Evolutionary conservation across 2,113 vertebrate genomes (phyloP), one percentile per base, ranked within the genome.

Genomic region (Tyto alba): DNA sequence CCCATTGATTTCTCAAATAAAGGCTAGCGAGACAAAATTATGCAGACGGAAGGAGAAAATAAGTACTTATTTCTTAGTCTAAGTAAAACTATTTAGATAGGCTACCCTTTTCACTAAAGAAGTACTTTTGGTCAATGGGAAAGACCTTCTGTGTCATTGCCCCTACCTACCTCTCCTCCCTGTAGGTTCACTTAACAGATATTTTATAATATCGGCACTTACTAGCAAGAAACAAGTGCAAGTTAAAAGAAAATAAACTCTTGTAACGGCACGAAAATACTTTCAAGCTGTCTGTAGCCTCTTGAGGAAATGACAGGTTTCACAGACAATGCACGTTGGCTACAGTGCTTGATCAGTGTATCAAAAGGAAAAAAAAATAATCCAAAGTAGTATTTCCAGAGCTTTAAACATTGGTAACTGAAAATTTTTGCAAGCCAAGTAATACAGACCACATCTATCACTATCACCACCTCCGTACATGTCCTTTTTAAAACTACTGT

Each of bases 221-320:
- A 30, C 7, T 59, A 81, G 30, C 85, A 91, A 89, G 82, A 96
- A 83, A 79, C 40, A 59, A 71, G 89, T 76, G 48, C 59, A 50
- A 17, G 3, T n/a, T 91, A 59, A 68, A 87, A 63, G 27, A 68
- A 78, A 23, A 47, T 2, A 18, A 59, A 81, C 30, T 68, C 69
- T 30, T 29, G 14, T 40, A n/a, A 25, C 11, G 73, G 82, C 88
- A 94, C 30, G 20, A 76, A 91, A 90, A 95, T 34, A 85, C 29
- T 88, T 92, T 12, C 13, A 64, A 89, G 83, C 90, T 97, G 91
- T 66, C 94, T 81, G 7, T 16, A 38, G 89, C 72, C 93, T 91
- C 84, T 22, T 25, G 81, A 95, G 68, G 43, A 94, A 93, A 85
- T 93, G 89, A 96, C 76, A 76, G 55, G 63, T 90, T 83, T 97